Evolutionary conservation across 2,113 vertebrate genomes (phyloP), one percentile per base, ranked within the genome.

Genomic region (Phainopepla nitens): DNA sequence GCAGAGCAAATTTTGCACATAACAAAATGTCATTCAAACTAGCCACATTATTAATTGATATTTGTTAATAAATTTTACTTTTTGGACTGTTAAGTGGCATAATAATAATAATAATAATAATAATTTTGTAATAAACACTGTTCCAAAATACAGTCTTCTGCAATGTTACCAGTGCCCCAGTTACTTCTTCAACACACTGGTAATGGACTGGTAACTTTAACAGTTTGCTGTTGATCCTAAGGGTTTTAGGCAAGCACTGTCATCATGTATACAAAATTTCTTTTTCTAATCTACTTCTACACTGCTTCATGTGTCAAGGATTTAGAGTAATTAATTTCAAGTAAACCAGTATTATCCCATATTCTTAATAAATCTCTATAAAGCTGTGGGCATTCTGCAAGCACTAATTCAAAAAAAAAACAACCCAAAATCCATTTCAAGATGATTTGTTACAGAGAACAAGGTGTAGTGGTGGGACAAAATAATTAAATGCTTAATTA

Each of bases 261-360:
- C 60, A 82, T 44, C 23, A 36, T 15, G 33, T 61, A 86, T 54
- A 88, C 41, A 82, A 51, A 68, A 72, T 89, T 93, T 94, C 23
- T 65, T 81, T 91, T 78, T 29, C 72, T 94, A 82, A 93, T 84
- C 65, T 86, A 57, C 44, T 90, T 95, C 68, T 87, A 68, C 31
- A 17, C 23, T 31, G 53, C 65, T 92, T 82, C 36, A 39, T 56
- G 16, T 92, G 69, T 89, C 77, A 92, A 68, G 77, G 93, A 91
- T 91, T 94, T 91, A 78, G 29, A 79, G 57, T 85, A 96, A 95
- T 94, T 94, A 81, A 90, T 92, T 97, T 86, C 11, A 41, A 92
- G 79, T 89, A 96, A 94, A 89, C 13, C 44, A 87, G 7, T 84
- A 75, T 89, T 92, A 92, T 84, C 61, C 73, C 41, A 45, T 95